Base-by-base conservation (phyloP, 1,140 invertebrate species). In the Psilanteris sp. region DNA sequence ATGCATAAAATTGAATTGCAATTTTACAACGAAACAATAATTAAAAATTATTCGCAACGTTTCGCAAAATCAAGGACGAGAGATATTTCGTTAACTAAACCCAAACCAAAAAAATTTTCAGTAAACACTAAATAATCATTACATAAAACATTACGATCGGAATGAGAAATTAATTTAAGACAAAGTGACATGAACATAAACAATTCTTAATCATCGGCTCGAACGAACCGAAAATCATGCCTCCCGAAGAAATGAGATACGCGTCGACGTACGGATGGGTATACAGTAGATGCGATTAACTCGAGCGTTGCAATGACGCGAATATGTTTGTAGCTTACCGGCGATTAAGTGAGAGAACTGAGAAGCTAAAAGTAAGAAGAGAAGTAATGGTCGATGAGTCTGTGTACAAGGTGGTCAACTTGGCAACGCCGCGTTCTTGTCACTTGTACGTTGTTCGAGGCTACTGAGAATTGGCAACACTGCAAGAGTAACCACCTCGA, bases 341-440 rank as follows among this genome's bases (percentile, higher is more conserved):
- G 48, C 34, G 61, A 37, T 52, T 34, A 48, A 70, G 27, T 11
- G 50, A 48, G 55, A 43, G 44, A 50, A 62, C 16, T 22, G 50
- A 32, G 34, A 34, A 13, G 37, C 6, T 26, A 41, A 39, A 36
- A 50, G 44, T 18, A 29, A 73, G 48, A 22, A 41, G 27, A 50
- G 15, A 37, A 46, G 62, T 15, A 39, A 67, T 55, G 62, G 67
- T 50, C 59, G 37, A 50, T 59, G 59, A 70, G 50, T 32, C 43
- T 43, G 52, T 43, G 39, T 39, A 46, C 48, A 37, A 50, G 16
- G 22, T 44, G 39, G 50, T 37, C 46, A 76, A 79, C 77, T 71
- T 77, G 78, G 73, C 80, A 79, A 77, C 78, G 50, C 22, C 41
- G 67, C 46, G 48, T 54, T 67, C 62, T 61, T 61, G 39, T 37